Conservation (phyloP, 1,140 invertebrate species). For the Philotrypesis tridentata region DNA sequence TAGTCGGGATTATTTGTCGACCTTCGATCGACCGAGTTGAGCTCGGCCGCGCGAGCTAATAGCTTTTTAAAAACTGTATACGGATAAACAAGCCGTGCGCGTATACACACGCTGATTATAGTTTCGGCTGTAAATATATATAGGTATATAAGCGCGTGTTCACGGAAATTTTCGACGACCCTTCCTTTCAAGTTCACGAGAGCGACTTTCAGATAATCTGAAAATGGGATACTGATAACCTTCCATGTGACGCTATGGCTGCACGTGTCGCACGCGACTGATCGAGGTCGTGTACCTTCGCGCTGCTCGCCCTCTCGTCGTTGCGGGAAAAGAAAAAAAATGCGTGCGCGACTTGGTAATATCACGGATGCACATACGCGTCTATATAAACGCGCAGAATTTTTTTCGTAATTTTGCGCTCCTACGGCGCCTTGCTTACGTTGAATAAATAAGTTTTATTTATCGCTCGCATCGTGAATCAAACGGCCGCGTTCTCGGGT, state of each 20-base stretch:
- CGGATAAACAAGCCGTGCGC: background rate
- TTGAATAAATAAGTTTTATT: too few relatives aligned
- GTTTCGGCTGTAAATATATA: background rate
- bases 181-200: too few relatives aligned
- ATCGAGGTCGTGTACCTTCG: slow-evolving; percentile 24
- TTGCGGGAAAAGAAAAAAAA: background rate
- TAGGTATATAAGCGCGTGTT: too few relatives aligned
- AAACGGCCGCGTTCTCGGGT: too few relatives aligned
- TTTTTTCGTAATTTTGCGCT: too few relatives aligned
- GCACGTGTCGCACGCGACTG: background rate
- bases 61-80: slow-evolving; percentile 16
- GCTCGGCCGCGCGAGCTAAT: background rate
- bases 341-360: too few relatives aligned
- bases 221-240: too few relatives aligned
- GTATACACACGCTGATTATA: background rate
- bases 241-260: background rate
- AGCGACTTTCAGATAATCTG: too few relatives aligned
- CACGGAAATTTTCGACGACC: background rate
- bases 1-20: slow-evolving; percentile 37
- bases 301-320: background rate
- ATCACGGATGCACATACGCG: too few relatives aligned
- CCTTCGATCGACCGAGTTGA: slow-evolving; percentile 30
- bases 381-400: too few relatives aligned
- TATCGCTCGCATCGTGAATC: too few relatives aligned
- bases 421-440: too few relatives aligned